A percentile compares a stretch with the other conserved stretches of the same genome.
phyloP scores from a whole-genome alignment of 2,113 vertebrate species.

The Upupa epops region DNA sequence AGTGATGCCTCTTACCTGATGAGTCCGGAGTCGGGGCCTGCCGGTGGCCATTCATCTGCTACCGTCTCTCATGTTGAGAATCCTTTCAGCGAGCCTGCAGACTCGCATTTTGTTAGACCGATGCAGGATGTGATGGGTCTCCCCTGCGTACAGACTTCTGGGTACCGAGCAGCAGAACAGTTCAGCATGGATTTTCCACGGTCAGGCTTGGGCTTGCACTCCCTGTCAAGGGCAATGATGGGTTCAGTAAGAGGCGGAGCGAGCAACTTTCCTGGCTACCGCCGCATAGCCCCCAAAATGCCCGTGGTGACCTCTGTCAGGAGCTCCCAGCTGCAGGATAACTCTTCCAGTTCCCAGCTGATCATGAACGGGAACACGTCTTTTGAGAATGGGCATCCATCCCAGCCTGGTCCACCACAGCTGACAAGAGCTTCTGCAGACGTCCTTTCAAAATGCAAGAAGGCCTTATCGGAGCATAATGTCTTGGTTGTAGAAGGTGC shows the following conservation, averaged over 20 bases:
- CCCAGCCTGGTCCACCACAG: slow-evolving; percentile 83
- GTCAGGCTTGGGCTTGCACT: slow-evolving; percentile 87
- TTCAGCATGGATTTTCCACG: slow-evolving; percentile 89
- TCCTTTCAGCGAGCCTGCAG: slow-evolving; percentile 77
- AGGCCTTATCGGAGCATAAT: slow-evolving; percentile 96
- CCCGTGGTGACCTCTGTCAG: slow-evolving; percentile 81
- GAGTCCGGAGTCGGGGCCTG: slow-evolving; percentile 78
- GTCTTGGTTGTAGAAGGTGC: slow-evolving; percentile 96
- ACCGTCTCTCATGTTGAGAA: slow-evolving; percentile 79
- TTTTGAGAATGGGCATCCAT: slow-evolving; percentile 72
- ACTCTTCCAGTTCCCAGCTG: slow-evolving; percentile 78
- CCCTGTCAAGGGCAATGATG: slow-evolving; percentile 82
- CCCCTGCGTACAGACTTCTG: slow-evolving; percentile 74
- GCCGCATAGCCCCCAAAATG: slow-evolving; percentile 93
- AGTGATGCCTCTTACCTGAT: slow-evolving; percentile 82
- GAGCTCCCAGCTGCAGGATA: slow-evolving; percentile 81
- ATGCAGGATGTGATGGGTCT: slow-evolving; percentile 85
- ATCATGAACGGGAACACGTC: slow-evolving; percentile 81
- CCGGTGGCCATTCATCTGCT: slow-evolving; percentile 70
- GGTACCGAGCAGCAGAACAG: slow-evolving; percentile 79
- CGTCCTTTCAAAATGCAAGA: slow-evolving; percentile 96
- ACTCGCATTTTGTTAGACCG: slow-evolving; percentile 87
- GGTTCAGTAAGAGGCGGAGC: slow-evolving; percentile 78
- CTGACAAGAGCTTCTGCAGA: slow-evolving; percentile 94
- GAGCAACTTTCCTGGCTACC: slow-evolving; percentile 85